phyloP scores from a whole-genome alignment of 2,888 invertebrate genomes.

The Podabrus alpinus region DNA sequence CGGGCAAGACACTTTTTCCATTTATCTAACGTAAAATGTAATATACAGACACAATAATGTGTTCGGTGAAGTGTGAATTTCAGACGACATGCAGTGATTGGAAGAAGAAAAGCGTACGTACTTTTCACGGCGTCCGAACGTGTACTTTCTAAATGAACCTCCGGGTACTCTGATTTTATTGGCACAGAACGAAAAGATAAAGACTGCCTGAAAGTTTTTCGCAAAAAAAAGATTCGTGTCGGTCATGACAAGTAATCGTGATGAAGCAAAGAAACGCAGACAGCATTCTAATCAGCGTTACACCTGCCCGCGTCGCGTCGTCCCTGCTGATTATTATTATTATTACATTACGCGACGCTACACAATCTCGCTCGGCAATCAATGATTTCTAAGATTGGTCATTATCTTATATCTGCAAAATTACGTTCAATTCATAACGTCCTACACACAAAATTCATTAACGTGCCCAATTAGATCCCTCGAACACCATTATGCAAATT shows the following conservation, averaged over 20 bases:
- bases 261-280: slow-evolving; percentile 39
- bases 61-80: slow-evolving; percentile 31
- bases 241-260: slow-evolving; percentile 41
- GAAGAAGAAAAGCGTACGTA: slow-evolving; percentile 29
- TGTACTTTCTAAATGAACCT: slow-evolving; percentile 34
- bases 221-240: slow-evolving; percentile 35
- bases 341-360: not conserved
- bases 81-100: slow-evolving; percentile 27
- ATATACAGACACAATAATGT: slow-evolving; percentile 29
- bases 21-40: slow-evolving; percentile 22
- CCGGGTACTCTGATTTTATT: slow-evolving; percentile 32
- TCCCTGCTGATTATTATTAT: not conserved
- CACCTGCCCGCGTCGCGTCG: slow-evolving; percentile 20
- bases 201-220: slow-evolving; percentile 38
- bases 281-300: slow-evolving; percentile 38
- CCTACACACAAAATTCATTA: slow-evolving; percentile 49
- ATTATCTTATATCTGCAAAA: slow-evolving; percentile 42
- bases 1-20: slow-evolving; percentile 8
- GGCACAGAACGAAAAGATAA: slow-evolving; percentile 33
- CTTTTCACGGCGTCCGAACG: slow-evolving; percentile 29
- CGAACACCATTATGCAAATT: slow-evolving; percentile 44
- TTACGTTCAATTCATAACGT: slow-evolving; percentile 45
- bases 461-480: slow-evolving; percentile 43
- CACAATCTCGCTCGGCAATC: slow-evolving; percentile 10
- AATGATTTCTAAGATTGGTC: slow-evolving; percentile 31